Evolutionary conservation across 2,888 invertebrate genomes (phyloP), one percentile per base, ranked within the genome.

Genomic region (Rhynchonema sp.): DNA sequence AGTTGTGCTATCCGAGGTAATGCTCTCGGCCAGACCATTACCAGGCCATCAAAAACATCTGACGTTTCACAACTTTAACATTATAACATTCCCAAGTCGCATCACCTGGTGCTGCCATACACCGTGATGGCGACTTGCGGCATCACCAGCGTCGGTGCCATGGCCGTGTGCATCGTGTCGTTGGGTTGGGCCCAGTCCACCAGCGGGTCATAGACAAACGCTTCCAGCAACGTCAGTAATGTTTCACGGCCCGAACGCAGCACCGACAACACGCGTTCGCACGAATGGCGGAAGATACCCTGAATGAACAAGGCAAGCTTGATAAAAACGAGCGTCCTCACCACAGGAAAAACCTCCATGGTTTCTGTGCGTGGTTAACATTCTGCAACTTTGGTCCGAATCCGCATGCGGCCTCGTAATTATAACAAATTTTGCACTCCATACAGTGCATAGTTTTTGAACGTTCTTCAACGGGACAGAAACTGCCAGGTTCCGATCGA

Each of bases 171-270:
- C n/a, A n/a, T n/a, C n/a, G n/a, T n/a, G n/a, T 26, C 55, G 30
- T 65, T 65, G 27, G 63, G 64, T 20, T 62, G 57, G 6, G 90
- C 87, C 96, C 96, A 96, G 77, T 96, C 96, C 61, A 96, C 88
- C 64, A 96, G 79, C 0, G 96, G 96, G 78, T 2, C 9, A 30
- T 28, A 65, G 56, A 94, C 89, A 77, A 96, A 96, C 1, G 94
- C 92, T 74, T 96, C 94, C 61, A 96, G 78, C 20, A 96, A 79
- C 0, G 91, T 92, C 27, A 94, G 79, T 63, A 96, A 78, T 0
- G 91, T 91, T 76, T 92, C 92, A 26, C 88, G 81, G 1, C 90
- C 91, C 68, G 86, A 84, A 17, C 92, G 83, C 82, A 98, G 84
- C 1, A 86, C 86, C 72, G 85, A 83, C 64, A 96, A 77, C 0